Evolutionary conservation across 2,888 invertebrate species (phyloP).

Genomic region (Phalera bucephala): DNA sequence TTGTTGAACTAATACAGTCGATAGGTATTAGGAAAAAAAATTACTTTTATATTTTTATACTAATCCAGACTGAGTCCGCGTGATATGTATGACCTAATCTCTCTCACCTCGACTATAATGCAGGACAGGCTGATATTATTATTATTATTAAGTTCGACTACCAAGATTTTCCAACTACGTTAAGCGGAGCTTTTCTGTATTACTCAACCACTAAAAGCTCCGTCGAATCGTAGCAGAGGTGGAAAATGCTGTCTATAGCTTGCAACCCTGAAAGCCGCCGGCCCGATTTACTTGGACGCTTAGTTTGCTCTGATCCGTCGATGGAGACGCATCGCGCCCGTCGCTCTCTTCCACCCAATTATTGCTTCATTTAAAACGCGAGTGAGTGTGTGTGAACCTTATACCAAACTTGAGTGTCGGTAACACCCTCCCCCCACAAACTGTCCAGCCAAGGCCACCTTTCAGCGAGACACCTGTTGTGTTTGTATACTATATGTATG

Average conservation of each 20-base stretch:
- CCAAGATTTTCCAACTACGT: too few species aligned
- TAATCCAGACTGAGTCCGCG: too few species aligned
- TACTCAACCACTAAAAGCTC: too few species aligned
- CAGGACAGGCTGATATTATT: too few species aligned
- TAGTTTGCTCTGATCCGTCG: constrained; percentile 63
- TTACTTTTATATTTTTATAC: too few species aligned
- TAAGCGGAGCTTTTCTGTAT: too few species aligned
- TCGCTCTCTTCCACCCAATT: constrained; percentile 30
- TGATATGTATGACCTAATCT: too few species aligned
- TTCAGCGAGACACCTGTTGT: constrained; percentile 72
- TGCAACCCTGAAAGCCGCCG: constrained; percentile 59
- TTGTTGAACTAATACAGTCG: too few species aligned
- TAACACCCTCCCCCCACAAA: constrained; percentile 44
- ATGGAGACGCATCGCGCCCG: constrained; percentile 41
- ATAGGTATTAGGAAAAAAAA: too few species aligned
- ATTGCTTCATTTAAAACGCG: constrained; percentile 54
- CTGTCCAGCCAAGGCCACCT: constrained; percentile 64
- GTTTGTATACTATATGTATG: constrained; percentile 63
- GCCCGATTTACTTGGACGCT: constrained; percentile 47
- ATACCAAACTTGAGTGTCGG: constrained; percentile 50
- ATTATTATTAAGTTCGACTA: too few species aligned
- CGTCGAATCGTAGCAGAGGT: too few species aligned
- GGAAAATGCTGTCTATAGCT: constrained; percentile 39
- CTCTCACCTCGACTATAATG: too few species aligned
- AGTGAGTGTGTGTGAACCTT: constrained; percentile 66